Conservation (phyloP, 2,113 vertebrate species). For the Monarcha castaneiventris region DNA sequence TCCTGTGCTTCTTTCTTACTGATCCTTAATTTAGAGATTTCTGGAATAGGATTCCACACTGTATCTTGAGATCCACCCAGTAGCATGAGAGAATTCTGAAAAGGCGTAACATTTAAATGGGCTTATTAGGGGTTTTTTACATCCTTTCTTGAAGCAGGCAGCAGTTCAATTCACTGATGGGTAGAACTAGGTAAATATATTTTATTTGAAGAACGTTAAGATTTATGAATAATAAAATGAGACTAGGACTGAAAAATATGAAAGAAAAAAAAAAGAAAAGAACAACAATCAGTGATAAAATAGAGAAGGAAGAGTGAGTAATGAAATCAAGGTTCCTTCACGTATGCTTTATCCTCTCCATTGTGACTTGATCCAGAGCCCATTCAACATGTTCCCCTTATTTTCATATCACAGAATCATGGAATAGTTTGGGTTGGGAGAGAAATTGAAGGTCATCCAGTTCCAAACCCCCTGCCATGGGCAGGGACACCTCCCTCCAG, state of each 20-base stretch:
- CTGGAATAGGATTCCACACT: not conserved
- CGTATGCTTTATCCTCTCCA: not conserved
- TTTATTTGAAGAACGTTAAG: not conserved
- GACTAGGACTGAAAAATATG: not conserved
- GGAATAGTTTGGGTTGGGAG: not conserved
- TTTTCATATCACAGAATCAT: not conserved
- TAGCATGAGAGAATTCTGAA: not conserved
- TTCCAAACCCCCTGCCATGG: not conserved
- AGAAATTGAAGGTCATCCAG: not conserved
- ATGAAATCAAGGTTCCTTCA: not conserved
- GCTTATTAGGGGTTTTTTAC: not conserved
- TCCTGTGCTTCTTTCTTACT: not conserved
- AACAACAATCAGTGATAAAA: not conserved
- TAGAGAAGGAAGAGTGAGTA: not conserved
- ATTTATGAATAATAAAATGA: not conserved
- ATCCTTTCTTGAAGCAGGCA: not conserved
- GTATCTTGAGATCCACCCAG: not conserved
- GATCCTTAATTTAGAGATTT: not conserved
- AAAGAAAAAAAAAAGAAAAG: not conserved
- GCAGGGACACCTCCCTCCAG: not conserved
- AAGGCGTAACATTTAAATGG: not conserved
- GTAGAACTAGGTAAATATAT: not conserved
- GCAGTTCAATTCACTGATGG: not conserved
- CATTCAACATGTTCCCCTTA: not conserved
- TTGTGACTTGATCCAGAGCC: not conserved